Base-by-base conservation (phyloP, 2,888 invertebrate species). In the Marronus borbonicus region DNA sequence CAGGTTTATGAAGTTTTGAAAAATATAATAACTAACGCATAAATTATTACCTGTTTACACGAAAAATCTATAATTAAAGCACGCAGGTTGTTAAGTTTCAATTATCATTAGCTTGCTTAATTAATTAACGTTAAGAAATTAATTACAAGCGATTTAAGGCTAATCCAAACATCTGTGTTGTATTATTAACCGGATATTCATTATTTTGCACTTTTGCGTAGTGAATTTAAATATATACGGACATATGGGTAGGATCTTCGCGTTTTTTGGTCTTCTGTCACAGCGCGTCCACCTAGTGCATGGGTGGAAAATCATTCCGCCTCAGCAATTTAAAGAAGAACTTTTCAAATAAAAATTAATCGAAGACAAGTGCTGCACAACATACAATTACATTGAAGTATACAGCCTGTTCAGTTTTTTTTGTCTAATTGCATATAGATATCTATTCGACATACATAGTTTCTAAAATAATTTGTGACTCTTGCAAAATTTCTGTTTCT, bases 121-220 rank as follows among this genome's bases (percentile, higher is more conserved):
- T 75, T 75, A 75, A 75, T 75, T 64, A 75, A 75, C 36, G 64
- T 39, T 50, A 49, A 36, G 17, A 75, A 76, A 76, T 76, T 64
- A 76, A 76, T 76, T 64, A 76, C 58, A 36, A 55, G 44, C 66
- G 31, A 76, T 76, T 52, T 66, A 66, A 66, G 52, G 50, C 17
- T 52, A 64, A 66, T 76, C 65, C 31, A 76, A 65, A 76, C 76
- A 76, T 76, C 76, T 66, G 76, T 76, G 76, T 66, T 76, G 62
- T 65, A 76, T 76, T 76, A 76, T 55, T 55, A 31, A 66, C 76
- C 52, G 76, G 66, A 66, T 76, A 65, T 52, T 52, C 39, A 55
- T 76, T 76, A 62, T 66, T 58, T 66, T 76, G 65, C 36, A 66
- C 65, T 65, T 66, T 58, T 65, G 39, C 64, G 52, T 20, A 66